phyloP scores from a whole-genome alignment of 2,888 invertebrate genomes.

The Corbicula japonica region DNA sequence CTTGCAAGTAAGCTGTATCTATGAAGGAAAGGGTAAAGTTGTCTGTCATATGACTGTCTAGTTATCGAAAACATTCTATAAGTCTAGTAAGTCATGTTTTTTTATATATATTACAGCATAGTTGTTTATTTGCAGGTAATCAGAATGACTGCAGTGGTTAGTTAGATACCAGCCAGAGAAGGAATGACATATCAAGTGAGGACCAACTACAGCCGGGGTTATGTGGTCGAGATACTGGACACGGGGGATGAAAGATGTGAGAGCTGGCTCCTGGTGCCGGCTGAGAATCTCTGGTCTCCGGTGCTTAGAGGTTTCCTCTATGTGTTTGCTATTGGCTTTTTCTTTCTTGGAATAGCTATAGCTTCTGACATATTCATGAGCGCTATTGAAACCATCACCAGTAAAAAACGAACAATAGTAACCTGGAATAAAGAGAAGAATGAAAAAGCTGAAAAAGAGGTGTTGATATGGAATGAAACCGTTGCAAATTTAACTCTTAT shows the following conservation, averaged over 20 bases:
- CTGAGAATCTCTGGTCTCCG: constrained; percentile 83
- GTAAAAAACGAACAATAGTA: constrained; percentile 81
- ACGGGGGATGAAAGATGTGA: constrained; percentile 70
- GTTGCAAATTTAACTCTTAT: constrained; percentile 85
- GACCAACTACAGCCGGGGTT: constrained; percentile 77
- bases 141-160: constrained; percentile 6
- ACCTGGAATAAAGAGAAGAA: constrained; percentile 82
- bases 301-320: constrained; percentile 82
- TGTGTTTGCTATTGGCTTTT: constrained; percentile 80
- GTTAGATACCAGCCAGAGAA: neutral
- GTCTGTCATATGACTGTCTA: no score
- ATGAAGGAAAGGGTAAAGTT: no score
- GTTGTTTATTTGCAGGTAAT: no score
- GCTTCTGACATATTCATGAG: constrained; percentile 85
- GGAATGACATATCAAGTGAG: constrained; percentile 46
- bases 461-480: constrained; percentile 85
- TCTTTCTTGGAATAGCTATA: constrained; percentile 84
- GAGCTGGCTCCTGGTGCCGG: constrained; percentile 83
- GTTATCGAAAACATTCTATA: no score
- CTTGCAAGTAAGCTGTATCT: no score
- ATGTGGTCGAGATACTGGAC: constrained; percentile 77
- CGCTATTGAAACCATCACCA: constrained; percentile 85
- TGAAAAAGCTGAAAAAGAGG: constrained; percentile 79
- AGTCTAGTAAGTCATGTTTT: no score
- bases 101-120: no score